phyloP scores from a whole-genome alignment of 2,888 invertebrate species.

The Spicauda simplicius region DNA sequence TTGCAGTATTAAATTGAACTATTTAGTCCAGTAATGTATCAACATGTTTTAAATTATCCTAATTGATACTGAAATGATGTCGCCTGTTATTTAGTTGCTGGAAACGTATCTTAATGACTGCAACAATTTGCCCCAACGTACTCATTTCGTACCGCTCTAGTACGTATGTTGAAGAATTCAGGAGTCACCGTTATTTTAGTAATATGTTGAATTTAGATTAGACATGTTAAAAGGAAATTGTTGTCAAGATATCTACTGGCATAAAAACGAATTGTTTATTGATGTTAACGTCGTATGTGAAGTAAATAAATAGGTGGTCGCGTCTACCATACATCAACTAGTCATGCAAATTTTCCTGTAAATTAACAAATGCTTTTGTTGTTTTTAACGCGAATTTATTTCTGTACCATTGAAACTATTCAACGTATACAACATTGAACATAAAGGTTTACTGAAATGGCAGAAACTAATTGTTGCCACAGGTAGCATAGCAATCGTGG shows the following conservation, averaged over 20 bases:
- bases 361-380: not conserved
- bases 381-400: not conserved
- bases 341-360: not conserved
- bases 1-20: not conserved
- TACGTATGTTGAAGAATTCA: not conserved
- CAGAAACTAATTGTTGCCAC: not conserved
- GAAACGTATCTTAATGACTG: conserved; percentile 30
- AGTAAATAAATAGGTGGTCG: not conserved
- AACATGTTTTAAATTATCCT: conserved; percentile 23
- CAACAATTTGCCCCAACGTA: conserved; percentile 27
- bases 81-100: conserved; percentile 25
- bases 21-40: conserved; percentile 1
- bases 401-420: not conserved
- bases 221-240: conserved; percentile 7
- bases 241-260: conserved; percentile 1
- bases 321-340: not conserved
- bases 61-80: conserved; percentile 25
- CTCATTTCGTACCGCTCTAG: conserved; percentile 10
- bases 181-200: conserved; percentile 6
- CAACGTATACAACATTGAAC: not conserved
- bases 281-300: conserved; percentile 5
- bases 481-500: not conserved
- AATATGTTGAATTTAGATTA: conserved; percentile 4
- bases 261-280: not conserved
- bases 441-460: not conserved